These are phyloP conservation scores for Plodia interpunctella DNA, from an alignment of 1,140 invertebrate species.

Conservation along the genomic window DNA sequence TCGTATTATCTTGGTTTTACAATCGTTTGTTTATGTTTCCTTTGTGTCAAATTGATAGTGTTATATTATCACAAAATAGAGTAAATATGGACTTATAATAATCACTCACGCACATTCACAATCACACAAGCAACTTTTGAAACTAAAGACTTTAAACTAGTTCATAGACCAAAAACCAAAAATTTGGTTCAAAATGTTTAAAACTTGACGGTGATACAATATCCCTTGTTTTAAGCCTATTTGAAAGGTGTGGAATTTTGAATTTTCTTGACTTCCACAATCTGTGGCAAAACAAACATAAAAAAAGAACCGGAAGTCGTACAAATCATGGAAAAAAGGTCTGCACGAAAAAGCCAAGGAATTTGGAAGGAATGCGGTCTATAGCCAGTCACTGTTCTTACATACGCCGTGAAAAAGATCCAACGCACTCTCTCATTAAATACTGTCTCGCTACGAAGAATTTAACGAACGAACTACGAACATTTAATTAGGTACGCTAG, in stretches of 20 bases:
- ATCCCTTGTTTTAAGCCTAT: no score
- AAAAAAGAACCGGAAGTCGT: background rate
- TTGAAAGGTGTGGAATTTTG: no score
- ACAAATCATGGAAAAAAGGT: background rate
- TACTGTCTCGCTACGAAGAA: background rate
- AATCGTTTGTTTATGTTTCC: background rate
- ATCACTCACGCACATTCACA: no score
- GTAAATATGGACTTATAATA: no score
- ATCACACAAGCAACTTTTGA: no score
- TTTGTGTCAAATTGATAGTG: background rate
- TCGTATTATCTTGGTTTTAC: background rate
- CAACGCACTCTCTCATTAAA: background rate
- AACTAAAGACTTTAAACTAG: no score
- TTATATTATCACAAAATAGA: background rate
- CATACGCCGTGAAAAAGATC: conserved; percentile 8
- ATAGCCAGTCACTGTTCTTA: conserved; percentile 3
- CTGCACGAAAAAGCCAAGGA: conserved; percentile 1
- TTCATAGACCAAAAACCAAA: no score
- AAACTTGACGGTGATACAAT: no score
- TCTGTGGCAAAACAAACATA: no score
- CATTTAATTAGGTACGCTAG: no score
- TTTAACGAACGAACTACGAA: background rate
- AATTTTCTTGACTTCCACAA: no score
- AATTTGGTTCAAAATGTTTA: no score
- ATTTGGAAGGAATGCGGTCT: conserved; percentile 1